Evolutionary conservation across 2,797 vertebrate species (phyloP).

Genomic region (Pseudotriccus pelzelni): DNA sequence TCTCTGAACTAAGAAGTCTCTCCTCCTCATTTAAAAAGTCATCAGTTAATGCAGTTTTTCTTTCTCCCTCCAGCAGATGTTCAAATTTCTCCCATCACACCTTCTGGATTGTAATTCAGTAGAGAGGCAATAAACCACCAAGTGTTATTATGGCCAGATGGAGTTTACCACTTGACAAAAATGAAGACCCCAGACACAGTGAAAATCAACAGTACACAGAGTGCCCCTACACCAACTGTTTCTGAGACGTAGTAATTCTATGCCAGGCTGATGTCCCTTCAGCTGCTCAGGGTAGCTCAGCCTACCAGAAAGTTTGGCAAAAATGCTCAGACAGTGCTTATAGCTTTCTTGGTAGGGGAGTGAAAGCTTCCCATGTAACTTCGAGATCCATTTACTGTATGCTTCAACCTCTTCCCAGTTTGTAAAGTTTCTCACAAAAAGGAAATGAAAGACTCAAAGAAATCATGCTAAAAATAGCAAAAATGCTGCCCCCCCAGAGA

Average conservation of each 20-base stretch:
- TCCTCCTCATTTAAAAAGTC: background rate
- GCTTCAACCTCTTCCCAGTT: background rate
- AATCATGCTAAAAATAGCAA: background rate
- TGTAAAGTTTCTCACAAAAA: conserved; percentile 15
- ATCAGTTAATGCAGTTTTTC: background rate
- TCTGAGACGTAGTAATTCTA: background rate
- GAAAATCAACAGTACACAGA: background rate
- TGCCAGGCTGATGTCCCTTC: background rate
- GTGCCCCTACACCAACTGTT: background rate
- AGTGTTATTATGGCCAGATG: background rate
- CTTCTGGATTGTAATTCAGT: background rate
- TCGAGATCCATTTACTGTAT: background rate
- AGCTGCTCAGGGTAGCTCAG: background rate
- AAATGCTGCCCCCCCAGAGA: background rate
- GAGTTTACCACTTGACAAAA: background rate
- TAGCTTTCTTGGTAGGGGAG: background rate
- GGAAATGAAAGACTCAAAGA: background rate
- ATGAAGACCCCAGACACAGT: background rate
- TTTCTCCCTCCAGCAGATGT: background rate
- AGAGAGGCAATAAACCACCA: background rate
- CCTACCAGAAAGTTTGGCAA: background rate
- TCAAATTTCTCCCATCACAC: background rate
- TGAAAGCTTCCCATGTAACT: background rate
- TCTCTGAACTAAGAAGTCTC: background rate
- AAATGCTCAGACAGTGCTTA: background rate